A percentile compares a stretch with the other conserved stretches of the same genome.
phyloP scores from a whole-genome alignment of 2,113 vertebrate genomes.

The Myrmecophaga tridactyla region DNA sequence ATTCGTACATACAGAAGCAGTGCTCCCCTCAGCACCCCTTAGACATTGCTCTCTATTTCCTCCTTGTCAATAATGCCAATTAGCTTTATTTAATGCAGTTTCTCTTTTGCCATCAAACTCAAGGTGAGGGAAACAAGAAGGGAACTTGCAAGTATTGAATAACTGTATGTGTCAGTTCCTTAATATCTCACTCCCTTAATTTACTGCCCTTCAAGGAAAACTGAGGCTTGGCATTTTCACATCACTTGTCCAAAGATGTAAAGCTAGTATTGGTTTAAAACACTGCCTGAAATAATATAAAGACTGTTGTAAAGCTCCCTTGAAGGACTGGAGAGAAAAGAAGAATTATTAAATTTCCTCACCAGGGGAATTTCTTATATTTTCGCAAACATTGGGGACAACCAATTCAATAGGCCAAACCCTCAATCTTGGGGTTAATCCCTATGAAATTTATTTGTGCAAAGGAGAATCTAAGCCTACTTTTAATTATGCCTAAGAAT shows the following conservation, averaged over 20 bases:
- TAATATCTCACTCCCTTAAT: not conserved
- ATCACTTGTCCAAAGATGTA: not conserved
- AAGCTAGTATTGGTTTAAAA: not conserved
- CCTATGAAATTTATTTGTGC: too few species aligned
- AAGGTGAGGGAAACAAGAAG: not conserved
- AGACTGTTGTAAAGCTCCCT: too few species aligned
- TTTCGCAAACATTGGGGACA: too few species aligned
- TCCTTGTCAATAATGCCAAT: not conserved
- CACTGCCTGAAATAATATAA: too few species aligned
- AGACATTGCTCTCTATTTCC: not conserved
- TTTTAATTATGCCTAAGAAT: too few species aligned
- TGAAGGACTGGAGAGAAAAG: too few species aligned
- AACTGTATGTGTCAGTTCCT: not conserved
- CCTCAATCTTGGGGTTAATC: too few species aligned
- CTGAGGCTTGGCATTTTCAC: not conserved
- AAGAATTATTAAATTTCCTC: too few species aligned
- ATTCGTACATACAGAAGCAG: not conserved
- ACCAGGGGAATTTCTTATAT: too few species aligned
- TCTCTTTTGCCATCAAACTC: constrained; percentile 32
- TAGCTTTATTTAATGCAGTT: not conserved
- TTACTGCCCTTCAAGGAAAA: not conserved
- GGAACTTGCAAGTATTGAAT: not conserved
- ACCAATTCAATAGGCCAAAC: too few species aligned
- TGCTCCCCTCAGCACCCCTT: not conserved
- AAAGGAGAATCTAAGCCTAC: too few species aligned